Base-by-base conservation (phyloP, 53 echinoderm and acorn worm genomes). In the Luidia sarsii region DNA sequence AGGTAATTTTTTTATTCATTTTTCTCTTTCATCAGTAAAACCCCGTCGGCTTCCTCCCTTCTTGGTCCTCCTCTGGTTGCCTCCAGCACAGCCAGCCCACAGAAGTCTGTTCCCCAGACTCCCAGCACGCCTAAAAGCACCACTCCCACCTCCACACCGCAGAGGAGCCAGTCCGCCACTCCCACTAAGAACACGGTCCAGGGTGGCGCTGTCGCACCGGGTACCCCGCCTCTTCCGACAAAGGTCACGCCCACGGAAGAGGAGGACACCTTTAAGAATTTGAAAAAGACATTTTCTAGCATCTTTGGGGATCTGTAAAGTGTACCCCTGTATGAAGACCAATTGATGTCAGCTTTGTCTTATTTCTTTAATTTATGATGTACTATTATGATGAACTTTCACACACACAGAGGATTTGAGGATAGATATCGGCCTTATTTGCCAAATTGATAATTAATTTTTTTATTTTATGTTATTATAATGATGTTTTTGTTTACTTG, bases 201-300 rank as follows among this genome's bases (percentile, higher is more conserved):
- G 21, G 77, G 77, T 35, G 65, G 15, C n/a, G 51, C 84, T 9
- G 31, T 13, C 9, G 60, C 73, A 22, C 60, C 51, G 15, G 84
- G 72, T 23, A 39, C 83, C 37, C 70, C 87, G 24, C 84, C 73
- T 38, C 64, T 66, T 29, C 83, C 88, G 14, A 85, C 82, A 27
- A 88, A 84, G 75, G 88, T 87, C 9, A 94, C 91, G 30, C 94
- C 94, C 41, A 94, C 94, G 43, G 97, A 96, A 48, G 97, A 96
- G 24, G 97, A 96, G 23, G 97, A 96, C 62, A 93, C 97, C 19
- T 93, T 96, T 28, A 96, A 93, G 72, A 96, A 96, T 65, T 82
- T 96, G 32, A 96, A 96, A 86, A 96, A 92, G 60, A 93, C 97
- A 39, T 96, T 96, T 92, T 90, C 95, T 33, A 95, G 88, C 77